Evolutionary conservation across 2,113 vertebrate genomes (phyloP).

Genomic region (Onychorhynchus coronatus): DNA sequence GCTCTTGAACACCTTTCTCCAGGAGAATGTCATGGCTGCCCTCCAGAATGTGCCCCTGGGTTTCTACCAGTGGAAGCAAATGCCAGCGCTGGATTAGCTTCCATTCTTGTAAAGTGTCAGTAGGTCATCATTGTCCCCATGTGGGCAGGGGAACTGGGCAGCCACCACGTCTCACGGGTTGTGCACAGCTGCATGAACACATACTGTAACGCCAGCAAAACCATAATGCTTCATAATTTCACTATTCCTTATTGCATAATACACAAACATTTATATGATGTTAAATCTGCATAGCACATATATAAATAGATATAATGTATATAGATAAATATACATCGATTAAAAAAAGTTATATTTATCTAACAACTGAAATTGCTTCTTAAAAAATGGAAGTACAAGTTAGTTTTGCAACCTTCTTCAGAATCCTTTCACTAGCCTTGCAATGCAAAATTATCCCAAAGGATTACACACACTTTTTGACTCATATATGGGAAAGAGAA

Average conservation of each 20-base stretch:
- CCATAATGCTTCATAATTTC: not conserved
- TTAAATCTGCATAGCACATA: not conserved
- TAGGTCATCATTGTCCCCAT: not conserved
- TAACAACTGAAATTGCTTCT: not conserved
- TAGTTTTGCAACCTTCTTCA: not conserved
- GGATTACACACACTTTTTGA: not conserved
- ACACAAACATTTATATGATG: not conserved
- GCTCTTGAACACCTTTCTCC: not conserved
- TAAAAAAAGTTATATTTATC: not conserved
- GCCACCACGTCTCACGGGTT: not conserved
- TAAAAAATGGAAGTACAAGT: not conserved
- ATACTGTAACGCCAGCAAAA: not conserved
- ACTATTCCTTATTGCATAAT: not conserved
- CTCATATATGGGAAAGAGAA: not conserved
- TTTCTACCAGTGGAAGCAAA: not conserved
- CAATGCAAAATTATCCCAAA: not conserved
- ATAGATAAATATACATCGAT: not conserved
- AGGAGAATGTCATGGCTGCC: not conserved
- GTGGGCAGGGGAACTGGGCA: not conserved
- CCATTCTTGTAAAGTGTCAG: not conserved
- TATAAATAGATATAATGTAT: not conserved
- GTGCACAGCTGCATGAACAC: not conserved
- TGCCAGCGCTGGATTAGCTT: not conserved
- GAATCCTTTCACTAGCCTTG: not conserved
- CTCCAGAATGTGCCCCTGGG: not conserved